These are phyloP conservation scores for Erynnis tages DNA, from an alignment of 2,888 invertebrate species.

Conservation along the genomic window DNA sequence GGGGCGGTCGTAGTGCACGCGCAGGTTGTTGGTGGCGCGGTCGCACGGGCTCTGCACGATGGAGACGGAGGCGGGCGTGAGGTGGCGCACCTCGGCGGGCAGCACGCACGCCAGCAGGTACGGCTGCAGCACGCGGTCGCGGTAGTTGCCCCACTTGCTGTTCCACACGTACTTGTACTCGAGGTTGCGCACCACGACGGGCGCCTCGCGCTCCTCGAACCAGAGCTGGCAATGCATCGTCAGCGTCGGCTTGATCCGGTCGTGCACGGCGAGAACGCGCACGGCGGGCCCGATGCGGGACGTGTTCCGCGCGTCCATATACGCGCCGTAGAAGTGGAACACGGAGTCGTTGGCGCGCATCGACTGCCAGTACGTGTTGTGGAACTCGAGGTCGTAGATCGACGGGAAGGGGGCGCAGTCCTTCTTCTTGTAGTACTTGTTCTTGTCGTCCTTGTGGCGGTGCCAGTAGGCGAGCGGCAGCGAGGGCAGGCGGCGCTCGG, in stretches of 20 bases:
- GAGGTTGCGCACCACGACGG: constrained; percentile 89
- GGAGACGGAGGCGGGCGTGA: constrained; percentile 91
- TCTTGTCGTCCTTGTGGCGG: constrained; percentile 89
- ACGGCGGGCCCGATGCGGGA: constrained; percentile 92
- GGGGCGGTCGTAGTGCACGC: constrained; percentile 91
- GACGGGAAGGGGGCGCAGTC: constrained; percentile 93
- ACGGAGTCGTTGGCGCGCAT: constrained; percentile 91
- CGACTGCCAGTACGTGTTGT: constrained; percentile 96
- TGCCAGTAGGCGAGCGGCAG: constrained; percentile 93
- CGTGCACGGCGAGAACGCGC: constrained; percentile 93
- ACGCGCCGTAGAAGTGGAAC: constrained; percentile 94
- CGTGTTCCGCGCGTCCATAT: constrained; percentile 89
- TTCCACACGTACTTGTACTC: constrained; percentile 98
- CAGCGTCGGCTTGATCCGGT: constrained; percentile 91
- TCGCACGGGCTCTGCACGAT: constrained; percentile 93
- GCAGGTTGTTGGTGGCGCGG: constrained; percentile 91
- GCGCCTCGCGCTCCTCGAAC: constrained; percentile 92
- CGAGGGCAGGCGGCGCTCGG: constrained; percentile 90
- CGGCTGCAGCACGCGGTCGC: constrained; percentile 94
- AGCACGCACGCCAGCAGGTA: constrained; percentile 94
- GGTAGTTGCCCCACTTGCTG: constrained; percentile 96
- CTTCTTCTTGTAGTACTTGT: constrained; percentile 83
- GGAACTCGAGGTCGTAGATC: constrained; percentile 94
- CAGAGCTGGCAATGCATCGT: constrained; percentile 93
- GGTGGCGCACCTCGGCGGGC: constrained; percentile 86